Percentiles rank a stretch among this genome's conserved stretches.
Evolutionary conservation across 2,797 vertebrate genomes (phyloP).

Genomic region (Corythornis leucogaster): DNA sequence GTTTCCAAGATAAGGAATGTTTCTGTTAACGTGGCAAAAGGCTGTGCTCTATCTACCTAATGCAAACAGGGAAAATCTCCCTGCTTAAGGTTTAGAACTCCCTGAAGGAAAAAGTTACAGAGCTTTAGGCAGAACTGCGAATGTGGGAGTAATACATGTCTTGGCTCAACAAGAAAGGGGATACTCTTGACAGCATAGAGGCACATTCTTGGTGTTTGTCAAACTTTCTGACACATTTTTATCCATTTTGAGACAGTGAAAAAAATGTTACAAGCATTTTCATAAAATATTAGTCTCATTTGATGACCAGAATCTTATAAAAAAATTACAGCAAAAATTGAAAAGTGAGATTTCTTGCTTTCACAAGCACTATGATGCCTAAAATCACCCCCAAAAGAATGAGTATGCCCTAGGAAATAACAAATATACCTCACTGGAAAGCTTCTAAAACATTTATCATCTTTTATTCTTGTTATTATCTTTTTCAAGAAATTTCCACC

Average conservation of each 20-base stretch:
- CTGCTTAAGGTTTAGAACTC: slow-evolving; percentile 20
- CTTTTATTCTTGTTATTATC: background rate
- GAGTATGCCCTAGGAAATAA: background rate
- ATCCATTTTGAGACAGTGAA: slow-evolving; percentile 53
- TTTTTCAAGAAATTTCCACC: background rate
- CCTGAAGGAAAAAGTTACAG: background rate
- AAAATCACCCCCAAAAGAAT: background rate
- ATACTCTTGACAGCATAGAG: slow-evolving; percentile 53
- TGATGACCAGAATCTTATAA: slow-evolving; percentile 42
- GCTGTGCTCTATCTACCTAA: background rate
- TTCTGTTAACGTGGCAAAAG: slow-evolving; percentile 26
- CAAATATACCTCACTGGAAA: background rate
- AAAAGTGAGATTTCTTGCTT: slow-evolving; percentile 21
- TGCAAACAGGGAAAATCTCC: background rate
- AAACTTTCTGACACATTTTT: slow-evolving; percentile 61
- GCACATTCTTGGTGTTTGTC: slow-evolving; percentile 52
- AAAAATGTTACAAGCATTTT: slow-evolving; percentile 42
- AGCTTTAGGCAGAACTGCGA: slow-evolving; percentile 40
- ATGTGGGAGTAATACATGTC: slow-evolving; percentile 39
- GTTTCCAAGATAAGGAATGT: slow-evolving; percentile 15
- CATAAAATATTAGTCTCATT: slow-evolving; percentile 35
- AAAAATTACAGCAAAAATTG: slow-evolving; percentile 22
- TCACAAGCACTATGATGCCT: background rate
- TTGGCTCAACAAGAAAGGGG: slow-evolving; percentile 62
- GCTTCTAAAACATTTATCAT: background rate